These are phyloP conservation scores for Hoplostethus mediterraneus DNA, from an alignment of 2,797 vertebrate species.

Conservation along the genomic window DNA sequence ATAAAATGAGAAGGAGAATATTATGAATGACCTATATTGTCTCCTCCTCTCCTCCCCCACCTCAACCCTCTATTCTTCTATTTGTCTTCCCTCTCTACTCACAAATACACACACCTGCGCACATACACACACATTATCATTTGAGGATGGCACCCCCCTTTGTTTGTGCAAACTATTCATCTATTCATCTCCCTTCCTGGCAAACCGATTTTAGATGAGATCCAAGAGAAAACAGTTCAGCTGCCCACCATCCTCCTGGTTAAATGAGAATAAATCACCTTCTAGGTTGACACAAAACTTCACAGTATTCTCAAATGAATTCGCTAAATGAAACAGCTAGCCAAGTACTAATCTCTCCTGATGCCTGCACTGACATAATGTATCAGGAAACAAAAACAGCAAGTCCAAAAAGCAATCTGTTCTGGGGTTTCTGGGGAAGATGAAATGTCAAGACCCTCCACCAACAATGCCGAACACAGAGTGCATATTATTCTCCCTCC, in stretches of 20 bases:
- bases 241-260: not conserved
- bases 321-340: not conserved
- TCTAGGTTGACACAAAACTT: not conserved
- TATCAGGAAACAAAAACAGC: slow-evolving; percentile 9
- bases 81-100: no score
- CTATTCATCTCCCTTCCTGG: not conserved
- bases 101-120: no score
- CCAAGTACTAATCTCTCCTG: not conserved
- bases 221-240: not conserved
- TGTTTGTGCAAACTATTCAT: not conserved
- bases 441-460: not conserved
- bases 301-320: not conserved
- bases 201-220: not conserved
- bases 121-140: not conserved
- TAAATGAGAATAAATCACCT: not conserved
- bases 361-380: slow-evolving; percentile 1
- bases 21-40: not conserved
- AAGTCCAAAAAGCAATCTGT: not conserved
- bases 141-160: no score
- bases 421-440: slow-evolving; percentile 4
- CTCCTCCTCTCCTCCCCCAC: no score
- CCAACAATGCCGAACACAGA: slow-evolving; percentile 1
- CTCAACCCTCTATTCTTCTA: no score
- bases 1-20: no score
- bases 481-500: not conserved